Base-by-base conservation (phyloP, 2,113 vertebrate species). In the Manacus vitellinus region DNA sequence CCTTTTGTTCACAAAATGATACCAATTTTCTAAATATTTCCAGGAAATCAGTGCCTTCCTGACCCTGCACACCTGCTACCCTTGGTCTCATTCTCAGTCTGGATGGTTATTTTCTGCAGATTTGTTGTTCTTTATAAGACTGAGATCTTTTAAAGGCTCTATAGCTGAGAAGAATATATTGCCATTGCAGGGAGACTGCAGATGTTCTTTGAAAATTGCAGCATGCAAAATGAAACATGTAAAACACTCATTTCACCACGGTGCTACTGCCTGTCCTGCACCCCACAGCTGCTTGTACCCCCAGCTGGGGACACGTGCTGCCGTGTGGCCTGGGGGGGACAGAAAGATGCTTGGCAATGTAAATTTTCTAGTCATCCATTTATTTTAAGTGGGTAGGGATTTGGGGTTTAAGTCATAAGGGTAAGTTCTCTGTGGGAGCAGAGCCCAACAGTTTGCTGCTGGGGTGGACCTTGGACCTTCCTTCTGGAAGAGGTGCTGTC, bases 31-130 rank as follows among this genome's bases (percentile, higher is more conserved):
- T 39, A 63, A 73, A 65, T 39, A 68, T 63, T 33, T 63, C 30
- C 55, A 47, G 16, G 49, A 88, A 65, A 75, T 15, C 33, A 25
- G 10, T 15, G 12, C 8, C 68, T 59, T 74, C 14, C 15, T 3
- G 0, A 63, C 33, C 35, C 52, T 37, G 16, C 0, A 1, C 0
- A 0, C 24, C 55, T 75, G 47, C 46, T 63, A 46, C 6, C 30
- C 18, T 30, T 27, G 51, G 28, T 22, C 41, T 68, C 4, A 0
- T 8, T 37, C 56, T 52, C 15, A 20, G 25, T 10, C 15, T 72
- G 30, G 9, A 28, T 46, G 14, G 35, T 65, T 65, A 49, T 92
- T 88, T 77, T 88, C 65, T 71, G 35, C 27, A 84, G 25, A 77
- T 15, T 23, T 9, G 35, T 20, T 80, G 30, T 3, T 17, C 76